Percentiles rank a stretch among this genome's conserved stretches.
These are phyloP conservation scores for Verasper variegatus DNA, from an alignment of 2,113 vertebrate species.

Conservation along the genomic window DNA sequence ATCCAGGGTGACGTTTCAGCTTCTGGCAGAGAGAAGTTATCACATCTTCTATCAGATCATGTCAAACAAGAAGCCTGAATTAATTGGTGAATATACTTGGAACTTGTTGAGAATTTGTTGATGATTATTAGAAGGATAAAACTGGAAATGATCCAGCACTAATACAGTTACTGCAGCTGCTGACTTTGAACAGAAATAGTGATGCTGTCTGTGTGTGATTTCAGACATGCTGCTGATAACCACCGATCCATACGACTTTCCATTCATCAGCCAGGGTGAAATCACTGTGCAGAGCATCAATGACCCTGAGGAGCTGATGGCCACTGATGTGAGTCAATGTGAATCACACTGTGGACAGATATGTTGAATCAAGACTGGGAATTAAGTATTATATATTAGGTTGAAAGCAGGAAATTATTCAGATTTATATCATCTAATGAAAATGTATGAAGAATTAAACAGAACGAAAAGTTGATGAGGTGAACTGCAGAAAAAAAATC, in stretches of 20 bases:
- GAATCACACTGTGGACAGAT: neutral
- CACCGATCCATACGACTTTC: constrained; percentile 77
- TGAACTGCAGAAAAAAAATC: neutral
- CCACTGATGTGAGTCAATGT: constrained; percentile 59
- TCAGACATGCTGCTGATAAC: constrained; percentile 76
- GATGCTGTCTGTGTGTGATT: neutral
- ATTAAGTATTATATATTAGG: neutral
- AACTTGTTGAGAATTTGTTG: neutral
- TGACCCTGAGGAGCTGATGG: constrained; percentile 74
- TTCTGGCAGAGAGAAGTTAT: constrained; percentile 75
- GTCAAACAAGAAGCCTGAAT: constrained; percentile 61
- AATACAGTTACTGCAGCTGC: neutral
- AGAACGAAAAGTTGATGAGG: neutral
- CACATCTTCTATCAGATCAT: constrained; percentile 79
- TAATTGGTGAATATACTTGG: constrained; percentile 34
- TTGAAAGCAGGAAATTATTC: neutral
- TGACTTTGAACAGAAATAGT: neutral
- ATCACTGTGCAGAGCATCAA: constrained; percentile 74
- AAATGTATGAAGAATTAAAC: neutral
- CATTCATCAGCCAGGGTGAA: constrained; percentile 76
- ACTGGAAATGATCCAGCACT: no score
- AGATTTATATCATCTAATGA: neutral
- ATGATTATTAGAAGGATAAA: neutral
- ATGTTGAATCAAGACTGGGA: neutral
- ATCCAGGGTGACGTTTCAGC: constrained; percentile 78